Evolutionary conservation across 64 coral and sea anemone genomes (phyloP).

Genomic region (Porites australiensis): DNA sequence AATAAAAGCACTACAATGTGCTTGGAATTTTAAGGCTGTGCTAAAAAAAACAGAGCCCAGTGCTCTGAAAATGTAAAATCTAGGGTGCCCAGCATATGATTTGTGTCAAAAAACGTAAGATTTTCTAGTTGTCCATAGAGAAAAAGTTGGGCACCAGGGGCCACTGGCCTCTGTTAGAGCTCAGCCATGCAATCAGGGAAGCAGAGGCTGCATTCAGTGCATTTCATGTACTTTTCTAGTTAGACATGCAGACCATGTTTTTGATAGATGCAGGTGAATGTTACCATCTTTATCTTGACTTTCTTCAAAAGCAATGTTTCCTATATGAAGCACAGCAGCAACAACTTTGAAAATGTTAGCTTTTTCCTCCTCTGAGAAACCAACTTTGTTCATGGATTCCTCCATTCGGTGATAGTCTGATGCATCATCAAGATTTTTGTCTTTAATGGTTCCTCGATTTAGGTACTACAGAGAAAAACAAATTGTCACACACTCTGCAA

Average conservation of each 20-base stretch:
- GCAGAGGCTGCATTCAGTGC: too few relatives aligned
- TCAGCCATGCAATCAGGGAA: too few relatives aligned
- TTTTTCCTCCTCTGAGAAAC: constrained; percentile 93
- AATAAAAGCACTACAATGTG: too few relatives aligned
- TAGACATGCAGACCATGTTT: neutral
- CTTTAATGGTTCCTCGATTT: constrained; percentile 93
- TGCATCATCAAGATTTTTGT: constrained; percentile 78
- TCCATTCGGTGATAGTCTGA: constrained; percentile 90
- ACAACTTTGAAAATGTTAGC: constrained; percentile 95
- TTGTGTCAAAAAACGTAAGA: too few relatives aligned
- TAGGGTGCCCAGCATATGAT: too few relatives aligned
- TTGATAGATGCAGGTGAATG: too few relatives aligned
- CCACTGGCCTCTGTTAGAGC: too few relatives aligned
- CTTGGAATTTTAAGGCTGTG: too few relatives aligned
- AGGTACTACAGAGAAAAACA: constrained; percentile 70
- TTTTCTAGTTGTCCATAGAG: too few relatives aligned
- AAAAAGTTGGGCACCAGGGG: too few relatives aligned
- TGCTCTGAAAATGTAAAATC: too few relatives aligned
- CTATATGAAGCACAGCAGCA: constrained; percentile 93
- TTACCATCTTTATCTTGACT: constrained; percentile 90
- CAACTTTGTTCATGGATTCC: constrained; percentile 94
- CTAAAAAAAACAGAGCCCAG: too few relatives aligned
- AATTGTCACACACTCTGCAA: neutral
- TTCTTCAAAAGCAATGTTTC: constrained; percentile 97
- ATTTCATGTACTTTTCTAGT: neutral